Conservation (phyloP, 1,140 invertebrate species). For the Ruditapes philippinarum region DNA sequence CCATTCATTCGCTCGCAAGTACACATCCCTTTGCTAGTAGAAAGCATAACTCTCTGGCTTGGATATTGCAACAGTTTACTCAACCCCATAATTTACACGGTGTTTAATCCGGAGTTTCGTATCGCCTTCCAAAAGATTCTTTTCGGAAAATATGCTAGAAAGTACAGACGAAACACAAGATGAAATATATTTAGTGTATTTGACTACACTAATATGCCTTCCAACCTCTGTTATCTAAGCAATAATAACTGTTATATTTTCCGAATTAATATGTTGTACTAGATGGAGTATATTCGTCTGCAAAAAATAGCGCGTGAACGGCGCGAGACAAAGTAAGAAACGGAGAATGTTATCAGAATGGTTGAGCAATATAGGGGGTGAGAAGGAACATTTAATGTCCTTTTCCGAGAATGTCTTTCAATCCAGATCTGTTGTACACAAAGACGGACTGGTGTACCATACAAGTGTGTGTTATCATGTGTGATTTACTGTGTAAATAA, state of each 20-base stretch:
- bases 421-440: not conserved
- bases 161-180: constrained; percentile 53
- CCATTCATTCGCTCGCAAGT: constrained; percentile 79
- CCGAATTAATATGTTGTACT: not conserved
- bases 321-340: too few relatives aligned
- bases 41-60: constrained; percentile 85
- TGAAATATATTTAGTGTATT: not conserved
- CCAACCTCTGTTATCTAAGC: not conserved
- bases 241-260: not conserved
- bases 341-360: too few relatives aligned
- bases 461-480: too few relatives aligned
- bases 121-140: constrained; percentile 85
- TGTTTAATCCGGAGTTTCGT: constrained; percentile 86
- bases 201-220: not conserved
- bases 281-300: too few relatives aligned
- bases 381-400: not conserved
- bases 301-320: too few relatives aligned
- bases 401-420: not conserved
- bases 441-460: too few relatives aligned
- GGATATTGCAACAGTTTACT: constrained; percentile 86
- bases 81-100: constrained; percentile 87
- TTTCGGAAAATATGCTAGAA: constrained; percentile 82
- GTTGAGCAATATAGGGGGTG: too few relatives aligned
- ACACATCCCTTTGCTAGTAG: constrained; percentile 83
- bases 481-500: too few relatives aligned